Evolutionary conservation across 2,113 vertebrate species (phyloP), one percentile per base, ranked within the genome.

Genomic region (Prionailurus viverrinus): DNA sequence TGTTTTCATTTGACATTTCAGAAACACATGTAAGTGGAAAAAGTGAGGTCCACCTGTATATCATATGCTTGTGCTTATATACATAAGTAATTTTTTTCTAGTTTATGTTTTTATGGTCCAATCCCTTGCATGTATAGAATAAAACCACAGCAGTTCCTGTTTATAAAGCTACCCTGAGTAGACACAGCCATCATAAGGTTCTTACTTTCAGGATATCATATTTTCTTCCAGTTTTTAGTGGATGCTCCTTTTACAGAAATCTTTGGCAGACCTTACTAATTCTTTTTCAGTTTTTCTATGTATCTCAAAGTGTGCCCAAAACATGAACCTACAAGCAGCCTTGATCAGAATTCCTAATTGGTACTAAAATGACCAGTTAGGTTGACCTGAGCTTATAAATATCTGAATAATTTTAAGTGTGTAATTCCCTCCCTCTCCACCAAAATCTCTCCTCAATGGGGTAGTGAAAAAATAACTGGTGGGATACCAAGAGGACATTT

Each of bases 311-410:
- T 48, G n/a, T 87, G 33, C 8, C 21, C 39, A 45, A 88, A 88
- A 66, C 88, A 61, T 69, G 71, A 94, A 76, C 81, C 36, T 93
- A 15, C 3, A 91, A 93, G 51, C 16, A 96, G n/a, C 11, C 31
- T 91, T 89, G 78, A 94, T 76, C 25, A 93, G 18, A 88, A 89
- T 92, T 97, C 27, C 82, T 68, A 93, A 82, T 76, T 73, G 66
- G 71, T 41, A 36, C 5, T 66, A 97, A 91, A 65, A 92, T 91
- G 89, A 95, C 23, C 45, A 71, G 74, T 73, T 65, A 86, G 33
- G 51, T 79, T 71, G 36, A 81, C 18, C 5, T 68, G 12, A 94
- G 14, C 41, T 97, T 91, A 86, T 81, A 82, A 91, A 74, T 53
- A 21, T 61, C 65, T 51, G 41, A n/a, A 85, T 66, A 85, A 12